phyloP scores from a whole-genome alignment of 2,113 vertebrate species.

The Campylomormyrus numenius region DNA sequence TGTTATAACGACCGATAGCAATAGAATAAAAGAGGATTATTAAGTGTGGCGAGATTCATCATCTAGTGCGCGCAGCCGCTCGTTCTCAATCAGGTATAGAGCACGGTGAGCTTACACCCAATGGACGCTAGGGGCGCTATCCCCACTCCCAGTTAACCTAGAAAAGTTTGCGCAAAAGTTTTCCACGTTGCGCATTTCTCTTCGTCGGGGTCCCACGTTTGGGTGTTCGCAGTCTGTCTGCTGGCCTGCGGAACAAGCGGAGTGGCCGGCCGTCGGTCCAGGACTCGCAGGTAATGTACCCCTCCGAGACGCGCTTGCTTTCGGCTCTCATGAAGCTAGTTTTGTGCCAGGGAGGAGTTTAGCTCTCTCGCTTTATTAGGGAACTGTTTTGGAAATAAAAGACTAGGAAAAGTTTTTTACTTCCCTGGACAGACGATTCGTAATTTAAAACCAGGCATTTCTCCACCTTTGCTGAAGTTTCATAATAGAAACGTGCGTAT shows the following conservation, averaged over 20 bases:
- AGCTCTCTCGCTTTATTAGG: background rate
- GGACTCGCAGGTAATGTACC: background rate
- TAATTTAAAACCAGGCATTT: background rate
- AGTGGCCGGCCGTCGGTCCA: background rate
- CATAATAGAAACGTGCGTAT: background rate
- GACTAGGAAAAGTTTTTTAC: background rate
- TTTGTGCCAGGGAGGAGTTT: slow-evolving; percentile 5
- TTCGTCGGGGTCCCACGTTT: background rate
- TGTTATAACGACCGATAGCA: background rate
- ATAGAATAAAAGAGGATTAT: background rate
- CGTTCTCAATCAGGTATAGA: background rate
- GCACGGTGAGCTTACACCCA: background rate
- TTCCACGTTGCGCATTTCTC: background rate
- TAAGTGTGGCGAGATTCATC: background rate
- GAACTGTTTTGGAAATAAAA: background rate
- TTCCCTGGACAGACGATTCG: background rate
- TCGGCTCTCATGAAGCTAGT: background rate
- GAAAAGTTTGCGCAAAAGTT: slow-evolving; percentile 8
- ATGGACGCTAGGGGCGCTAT: background rate
- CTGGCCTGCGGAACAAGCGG: background rate
- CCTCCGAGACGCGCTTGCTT: background rate
- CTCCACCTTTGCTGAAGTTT: background rate
- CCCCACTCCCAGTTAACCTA: background rate
- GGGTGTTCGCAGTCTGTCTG: background rate
- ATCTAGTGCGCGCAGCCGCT: background rate